Conservation (phyloP, 2,113 vertebrate species). For the Callopanchax toddi region DNA sequence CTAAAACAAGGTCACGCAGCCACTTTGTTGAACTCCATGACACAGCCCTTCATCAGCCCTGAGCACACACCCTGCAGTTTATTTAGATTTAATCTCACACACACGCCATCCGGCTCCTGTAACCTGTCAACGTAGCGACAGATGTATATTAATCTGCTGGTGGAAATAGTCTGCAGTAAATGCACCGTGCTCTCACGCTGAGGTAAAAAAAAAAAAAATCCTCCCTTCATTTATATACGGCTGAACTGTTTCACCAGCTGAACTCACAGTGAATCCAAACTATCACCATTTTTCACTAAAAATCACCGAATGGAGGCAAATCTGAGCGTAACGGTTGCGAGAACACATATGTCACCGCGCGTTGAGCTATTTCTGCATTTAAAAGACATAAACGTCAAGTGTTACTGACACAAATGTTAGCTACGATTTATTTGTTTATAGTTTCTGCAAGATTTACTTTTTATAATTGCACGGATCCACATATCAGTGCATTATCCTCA, state of each 20-base stretch:
- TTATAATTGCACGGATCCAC: too few relatives aligned
- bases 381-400: too few relatives aligned
- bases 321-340: too few relatives aligned
- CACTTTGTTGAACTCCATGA: background rate
- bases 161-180: slow-evolving; percentile 12
- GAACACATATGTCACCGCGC: too few relatives aligned
- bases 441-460: too few relatives aligned
- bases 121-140: slow-evolving; percentile 8
- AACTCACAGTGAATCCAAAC: background rate
- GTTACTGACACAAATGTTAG: too few relatives aligned
- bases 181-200: background rate
- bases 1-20: slow-evolving; percentile 2
- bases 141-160: slow-evolving; percentile 14
- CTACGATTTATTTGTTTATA: too few relatives aligned
- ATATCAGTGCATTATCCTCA: too few relatives aligned
- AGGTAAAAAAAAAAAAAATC: background rate
- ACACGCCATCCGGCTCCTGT: background rate
- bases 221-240: background rate
- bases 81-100: slow-evolving; percentile 3
- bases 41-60: slow-evolving; percentile 2
- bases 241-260: background rate
- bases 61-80: slow-evolving; percentile 5
- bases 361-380: too few relatives aligned
- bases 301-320: background rate
- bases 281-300: background rate